These are phyloP conservation scores for Misgurnus mizolepis DNA, from an alignment of 2,113 vertebrate species.

Conservation along the genomic window DNA sequence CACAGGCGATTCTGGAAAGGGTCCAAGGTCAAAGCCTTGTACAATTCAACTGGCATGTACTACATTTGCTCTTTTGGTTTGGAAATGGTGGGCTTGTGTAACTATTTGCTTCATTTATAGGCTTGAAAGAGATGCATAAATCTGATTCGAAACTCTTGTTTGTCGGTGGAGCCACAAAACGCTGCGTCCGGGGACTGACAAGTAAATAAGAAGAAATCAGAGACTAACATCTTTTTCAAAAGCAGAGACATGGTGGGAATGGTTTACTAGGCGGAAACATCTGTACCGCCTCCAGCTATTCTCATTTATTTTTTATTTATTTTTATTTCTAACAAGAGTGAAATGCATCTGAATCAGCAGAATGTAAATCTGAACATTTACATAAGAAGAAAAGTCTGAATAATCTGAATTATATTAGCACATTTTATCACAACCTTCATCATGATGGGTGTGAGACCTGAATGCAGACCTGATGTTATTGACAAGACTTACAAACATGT, in stretches of 20 bases:
- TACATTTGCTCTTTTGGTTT: slow-evolving; percentile 49
- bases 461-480: not conserved
- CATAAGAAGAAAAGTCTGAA: slow-evolving; percentile 14
- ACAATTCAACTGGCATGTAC: slow-evolving; percentile 34
- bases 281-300: slow-evolving; percentile 11
- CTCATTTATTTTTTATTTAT: not conserved
- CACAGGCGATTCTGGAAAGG: slow-evolving; percentile 47
- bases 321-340: slow-evolving; percentile 29
- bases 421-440: not conserved
- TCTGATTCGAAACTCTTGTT: slow-evolving; percentile 4
- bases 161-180: not conserved
- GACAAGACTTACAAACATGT: slow-evolving; percentile 8
- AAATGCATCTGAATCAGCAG: slow-evolving; percentile 28
- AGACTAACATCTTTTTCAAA: not conserved
- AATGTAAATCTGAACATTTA: not conserved
- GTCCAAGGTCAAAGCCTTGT: slow-evolving; percentile 47
- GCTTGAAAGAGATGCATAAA: not conserved
- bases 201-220: slow-evolving; percentile 2
- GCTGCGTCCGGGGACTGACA: not conserved
- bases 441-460: not conserved
- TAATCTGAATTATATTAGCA: slow-evolving; percentile 19
- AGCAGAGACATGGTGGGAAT: not conserved
- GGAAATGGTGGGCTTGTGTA: slow-evolving; percentile 39
- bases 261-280: not conserved
- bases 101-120: not conserved